Evolutionary conservation across 2,888 invertebrate genomes (phyloP), one percentile per base, ranked within the genome.

Genomic region (Acleris laterana): DNA sequence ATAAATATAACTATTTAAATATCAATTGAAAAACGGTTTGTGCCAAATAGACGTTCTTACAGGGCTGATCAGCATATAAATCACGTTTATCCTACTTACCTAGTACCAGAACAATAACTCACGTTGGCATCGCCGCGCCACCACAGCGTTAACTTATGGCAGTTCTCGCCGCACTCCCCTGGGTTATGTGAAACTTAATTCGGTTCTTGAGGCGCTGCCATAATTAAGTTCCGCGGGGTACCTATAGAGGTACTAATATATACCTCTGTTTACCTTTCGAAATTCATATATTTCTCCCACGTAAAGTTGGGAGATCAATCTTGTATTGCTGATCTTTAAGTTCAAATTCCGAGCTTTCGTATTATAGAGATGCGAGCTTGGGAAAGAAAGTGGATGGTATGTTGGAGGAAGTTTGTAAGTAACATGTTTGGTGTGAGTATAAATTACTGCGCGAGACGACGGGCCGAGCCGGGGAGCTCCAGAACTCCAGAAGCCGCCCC

Each of bases 141-240:
- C 69, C 63, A 70, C 72, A 68, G 38, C n/a, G 69, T 62, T 69
- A 55, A 64, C 57, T 56, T 71, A 73, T 72, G 68, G 76, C 75
- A 77, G 77, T 74, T 70, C 68, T 70, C 58, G 55, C 68, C 70
- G 67, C 72, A 66, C 69, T 80, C 84, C 81, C 82, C 66, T 48
- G 83, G 79, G 84, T 82, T 76, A 68, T 72, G 75, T 80, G 76
- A 73, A 81, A 83, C 83, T 81, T 85, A 83, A 85, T 83, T 84
- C 74, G 78, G 82, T 80, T 84, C 85, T 84, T 78, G 77, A 82
- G 75, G 76, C 80, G 79, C 78, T 76, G 77, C 77, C 81, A 85
- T 89, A 89, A 89, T 89, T 89, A 89, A 87, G 72, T 60, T 73
- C 46, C 62, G 69, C 55, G 71, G 71, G 63, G 66, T 69, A 66